These are phyloP conservation scores for Cheilosia variabilis DNA, from an alignment of 2,888 invertebrate species.

Conservation along the genomic window DNA sequence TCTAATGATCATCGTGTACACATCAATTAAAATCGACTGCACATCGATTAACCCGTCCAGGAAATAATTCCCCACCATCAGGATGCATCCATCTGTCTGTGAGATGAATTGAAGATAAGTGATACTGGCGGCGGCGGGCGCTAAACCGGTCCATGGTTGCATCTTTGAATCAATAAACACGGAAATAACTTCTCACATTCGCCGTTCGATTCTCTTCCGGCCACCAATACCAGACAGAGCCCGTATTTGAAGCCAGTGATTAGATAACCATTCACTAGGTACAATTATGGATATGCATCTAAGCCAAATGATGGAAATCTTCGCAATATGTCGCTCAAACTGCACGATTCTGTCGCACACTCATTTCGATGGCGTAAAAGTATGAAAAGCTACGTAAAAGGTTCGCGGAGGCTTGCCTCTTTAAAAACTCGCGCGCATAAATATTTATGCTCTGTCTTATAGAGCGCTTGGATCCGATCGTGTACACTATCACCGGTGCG, in stretches of 20 bases:
- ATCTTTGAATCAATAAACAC: constrained; percentile 65
- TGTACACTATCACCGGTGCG: constrained; percentile 28
- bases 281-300: constrained; percentile 41
- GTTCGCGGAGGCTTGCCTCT: constrained; percentile 59
- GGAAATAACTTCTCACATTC: constrained; percentile 69
- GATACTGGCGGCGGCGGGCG: constrained; percentile 48
- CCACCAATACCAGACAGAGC: constrained; percentile 31
- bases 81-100: constrained; percentile 44
- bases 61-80: constrained; percentile 58
- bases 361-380: constrained; percentile 34
- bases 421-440: constrained; percentile 53
- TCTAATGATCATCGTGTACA: constrained; percentile 49
- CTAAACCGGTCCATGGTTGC: constrained; percentile 45
- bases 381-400: constrained; percentile 44
- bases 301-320: constrained; percentile 31
- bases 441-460: constrained; percentile 63
- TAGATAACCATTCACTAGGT: constrained; percentile 56
- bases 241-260: constrained; percentile 26
- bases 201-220: constrained; percentile 63
- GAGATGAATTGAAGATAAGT: constrained; percentile 60
- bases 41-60: constrained; percentile 63
- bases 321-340: constrained; percentile 48
- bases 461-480: constrained; percentile 13
- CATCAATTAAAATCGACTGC: constrained; percentile 69
- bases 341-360: constrained; percentile 65